These are phyloP conservation scores for Xestia ashworthii DNA, from an alignment of 2,888 invertebrate species.

Conservation along the genomic window DNA sequence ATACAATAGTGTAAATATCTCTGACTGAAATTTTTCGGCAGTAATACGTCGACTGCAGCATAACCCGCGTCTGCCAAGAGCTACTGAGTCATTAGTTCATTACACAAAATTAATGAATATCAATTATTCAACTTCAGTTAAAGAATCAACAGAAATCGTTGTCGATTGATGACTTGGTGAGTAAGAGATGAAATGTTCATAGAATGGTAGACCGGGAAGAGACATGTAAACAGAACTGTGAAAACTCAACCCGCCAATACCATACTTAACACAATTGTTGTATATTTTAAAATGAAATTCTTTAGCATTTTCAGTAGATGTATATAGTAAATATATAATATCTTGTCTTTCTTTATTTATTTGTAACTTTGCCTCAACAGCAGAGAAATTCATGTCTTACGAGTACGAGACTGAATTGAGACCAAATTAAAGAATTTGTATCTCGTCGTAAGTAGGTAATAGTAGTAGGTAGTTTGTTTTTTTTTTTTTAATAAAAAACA, in stretches of 20 bases:
- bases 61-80: conserved; percentile 6
- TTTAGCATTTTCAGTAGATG: neutral
- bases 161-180: conserved; percentile 32
- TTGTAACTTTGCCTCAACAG: neutral
- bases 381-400: neutral
- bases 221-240: conserved; percentile 46
- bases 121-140: conserved; percentile 35
- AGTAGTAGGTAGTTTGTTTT: too few relatives aligned
- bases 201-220: conserved; percentile 24
- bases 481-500: too few relatives aligned
- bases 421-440: neutral
- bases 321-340: neutral
- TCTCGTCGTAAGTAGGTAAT: too few relatives aligned
- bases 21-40: neutral
- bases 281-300: neutral
- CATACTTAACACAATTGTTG: neutral
- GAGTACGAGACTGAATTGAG: neutral
- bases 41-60: conserved; percentile 4
- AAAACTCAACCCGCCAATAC: conserved; percentile 9
- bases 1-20: neutral
- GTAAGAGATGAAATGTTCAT: conserved; percentile 30
- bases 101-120: conserved; percentile 9
- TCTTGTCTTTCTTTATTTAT: neutral
- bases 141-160: conserved; percentile 17
- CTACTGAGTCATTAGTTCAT: conserved; percentile 15